Evolutionary conservation across 2,113 vertebrate species (phyloP).

Genomic region (Perca fluviatilis): DNA sequence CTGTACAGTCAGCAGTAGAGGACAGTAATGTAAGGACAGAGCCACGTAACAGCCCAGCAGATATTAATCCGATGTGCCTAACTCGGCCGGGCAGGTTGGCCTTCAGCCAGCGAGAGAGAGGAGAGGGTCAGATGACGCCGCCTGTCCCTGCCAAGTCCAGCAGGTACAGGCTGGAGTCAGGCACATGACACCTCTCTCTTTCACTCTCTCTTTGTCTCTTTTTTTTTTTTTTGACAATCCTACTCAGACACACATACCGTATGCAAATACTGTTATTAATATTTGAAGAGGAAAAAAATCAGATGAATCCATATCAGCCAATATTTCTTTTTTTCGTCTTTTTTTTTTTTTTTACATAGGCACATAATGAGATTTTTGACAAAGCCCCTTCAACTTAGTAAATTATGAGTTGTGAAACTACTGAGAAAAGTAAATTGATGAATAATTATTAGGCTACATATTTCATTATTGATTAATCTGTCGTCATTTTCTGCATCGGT

Average conservation of each 20-base stretch:
- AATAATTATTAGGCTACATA: neutral
- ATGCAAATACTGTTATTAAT: slow-evolving; percentile 5
- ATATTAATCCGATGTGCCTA: slow-evolving; percentile 56
- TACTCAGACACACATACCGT: neutral
- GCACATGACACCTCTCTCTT: neutral
- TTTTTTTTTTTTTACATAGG: neutral
- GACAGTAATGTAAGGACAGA: slow-evolving; percentile 56
- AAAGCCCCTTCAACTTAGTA: neutral
- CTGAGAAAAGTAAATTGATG: neutral
- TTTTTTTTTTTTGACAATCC: neutral
- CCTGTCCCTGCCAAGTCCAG: slow-evolving; percentile 39
- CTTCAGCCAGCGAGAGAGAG: slow-evolving; percentile 30
- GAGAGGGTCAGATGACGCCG: slow-evolving; percentile 48
- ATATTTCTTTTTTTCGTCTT: neutral
- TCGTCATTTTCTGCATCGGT: neutral
- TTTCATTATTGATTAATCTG: neutral
- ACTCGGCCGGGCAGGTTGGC: slow-evolving; percentile 30
- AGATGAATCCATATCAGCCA: neutral
- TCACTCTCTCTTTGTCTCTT: neutral
- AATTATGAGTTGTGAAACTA: neutral
- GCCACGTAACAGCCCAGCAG: slow-evolving; percentile 44
- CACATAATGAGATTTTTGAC: neutral
- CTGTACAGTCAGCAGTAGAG: slow-evolving; percentile 44
- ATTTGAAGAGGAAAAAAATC: neutral
- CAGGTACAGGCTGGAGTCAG: slow-evolving; percentile 40